These are phyloP conservation scores for Meiosimyza platycephala DNA, from an alignment of 2,888 invertebrate species.

Conservation along the genomic window DNA sequence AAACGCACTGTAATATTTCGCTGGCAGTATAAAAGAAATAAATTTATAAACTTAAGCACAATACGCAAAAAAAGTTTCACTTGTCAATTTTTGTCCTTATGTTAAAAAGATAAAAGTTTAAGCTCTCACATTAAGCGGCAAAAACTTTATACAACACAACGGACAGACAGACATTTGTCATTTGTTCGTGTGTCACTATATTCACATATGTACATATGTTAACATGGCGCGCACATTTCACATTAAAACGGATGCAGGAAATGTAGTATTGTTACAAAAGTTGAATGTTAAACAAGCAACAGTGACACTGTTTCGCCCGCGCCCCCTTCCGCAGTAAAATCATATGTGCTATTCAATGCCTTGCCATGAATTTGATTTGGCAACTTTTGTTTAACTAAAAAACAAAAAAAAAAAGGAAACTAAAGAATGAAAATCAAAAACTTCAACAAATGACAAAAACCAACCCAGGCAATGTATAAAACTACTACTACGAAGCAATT, in stretches of 20 bases:
- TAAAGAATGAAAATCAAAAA: constrained; percentile 3
- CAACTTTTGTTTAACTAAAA: constrained; percentile 17
- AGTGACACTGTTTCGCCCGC: neutral
- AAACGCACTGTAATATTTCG: too few species aligned
- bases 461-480: neutral
- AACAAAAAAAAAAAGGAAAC: neutral
- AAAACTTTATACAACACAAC: too few species aligned
- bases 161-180: too few species aligned
- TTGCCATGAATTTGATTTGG: constrained; percentile 17
- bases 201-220: too few species aligned
- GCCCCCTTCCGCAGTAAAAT: neutral
- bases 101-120: too few species aligned
- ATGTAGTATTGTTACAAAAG: constrained; percentile 24
- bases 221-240: neutral
- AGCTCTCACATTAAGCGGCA: too few species aligned
- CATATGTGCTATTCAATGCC: constrained; percentile 9
- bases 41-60: too few species aligned
- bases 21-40: too few species aligned
- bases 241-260: constrained; percentile 21
- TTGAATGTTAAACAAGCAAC: constrained; percentile 27
- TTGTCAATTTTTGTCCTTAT: too few species aligned
- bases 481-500: constrained; percentile 27
- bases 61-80: too few species aligned
- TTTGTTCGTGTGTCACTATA: too few species aligned
- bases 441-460: neutral